phyloP scores from a whole-genome alignment of 2,797 vertebrate genomes.

The Arctocebus calabarensis region DNA sequence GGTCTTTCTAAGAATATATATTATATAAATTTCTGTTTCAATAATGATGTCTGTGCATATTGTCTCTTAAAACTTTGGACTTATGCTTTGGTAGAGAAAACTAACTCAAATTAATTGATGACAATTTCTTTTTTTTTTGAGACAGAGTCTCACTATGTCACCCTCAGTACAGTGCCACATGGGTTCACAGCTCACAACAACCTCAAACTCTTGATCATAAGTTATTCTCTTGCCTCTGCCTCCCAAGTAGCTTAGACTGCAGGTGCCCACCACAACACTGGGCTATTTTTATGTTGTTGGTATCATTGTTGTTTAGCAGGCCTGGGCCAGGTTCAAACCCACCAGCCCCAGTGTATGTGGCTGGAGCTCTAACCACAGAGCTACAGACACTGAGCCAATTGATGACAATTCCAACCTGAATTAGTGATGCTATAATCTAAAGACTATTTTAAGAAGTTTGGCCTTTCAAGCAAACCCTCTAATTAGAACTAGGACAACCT shows the following conservation, averaged over 20 bases:
- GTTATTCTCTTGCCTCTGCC: no score
- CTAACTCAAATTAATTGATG: neutral
- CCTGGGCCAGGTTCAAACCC: no score
- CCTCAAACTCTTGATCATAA: no score
- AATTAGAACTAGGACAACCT: neutral
- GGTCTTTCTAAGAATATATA: neutral
- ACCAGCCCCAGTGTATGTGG: no score
- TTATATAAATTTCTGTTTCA: neutral
- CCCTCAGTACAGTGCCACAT: no score
- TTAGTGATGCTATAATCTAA: neutral
- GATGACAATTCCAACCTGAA: neutral
- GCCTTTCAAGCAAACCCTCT: neutral
- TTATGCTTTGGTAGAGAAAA: constrained; percentile 27
- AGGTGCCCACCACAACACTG: no score
- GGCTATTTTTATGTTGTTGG: no score
- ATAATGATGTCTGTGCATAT: neutral
- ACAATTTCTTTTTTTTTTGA: neutral
- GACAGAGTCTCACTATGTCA: no score
- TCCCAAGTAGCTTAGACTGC: no score
- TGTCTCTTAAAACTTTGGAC: neutral
- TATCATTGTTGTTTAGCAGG: no score
- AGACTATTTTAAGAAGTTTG: neutral
- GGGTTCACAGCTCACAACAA: no score
- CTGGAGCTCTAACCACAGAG: no score
- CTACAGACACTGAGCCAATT: neutral